phyloP scores from a whole-genome alignment of 2,888 invertebrate genomes.

The Bhutanitis thaidina region DNA sequence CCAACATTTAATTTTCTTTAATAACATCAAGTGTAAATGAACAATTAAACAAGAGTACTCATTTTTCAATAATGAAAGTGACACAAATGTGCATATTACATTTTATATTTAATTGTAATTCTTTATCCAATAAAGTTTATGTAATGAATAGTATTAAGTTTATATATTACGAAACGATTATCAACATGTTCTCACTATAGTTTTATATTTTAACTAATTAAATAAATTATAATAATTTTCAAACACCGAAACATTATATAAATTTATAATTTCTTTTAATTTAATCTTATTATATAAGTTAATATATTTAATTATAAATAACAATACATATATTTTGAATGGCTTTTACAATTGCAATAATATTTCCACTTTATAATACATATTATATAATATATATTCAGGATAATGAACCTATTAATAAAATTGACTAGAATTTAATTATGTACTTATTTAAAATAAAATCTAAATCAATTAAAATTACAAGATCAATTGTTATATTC shows the following conservation, averaged over 20 bases:
- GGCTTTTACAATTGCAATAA: slow-evolving; percentile 2
- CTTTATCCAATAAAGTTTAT: too few species aligned
- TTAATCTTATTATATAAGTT: too few species aligned
- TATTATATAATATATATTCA: too few species aligned
- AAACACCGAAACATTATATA: slow-evolving; percentile 1
- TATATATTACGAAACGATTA: slow-evolving; percentile 32
- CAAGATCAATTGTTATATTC: not conserved
- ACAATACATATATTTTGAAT: slow-evolving; percentile 9
- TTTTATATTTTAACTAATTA: slow-evolving; percentile 27
- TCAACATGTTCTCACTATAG: slow-evolving; percentile 39
- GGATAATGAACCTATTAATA: slow-evolving; percentile 26
- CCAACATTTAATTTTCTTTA: too few species aligned
- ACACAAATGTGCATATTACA: too few species aligned
- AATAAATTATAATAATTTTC: slow-evolving; percentile 5
- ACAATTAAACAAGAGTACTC: too few species aligned
- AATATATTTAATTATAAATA: too few species aligned
- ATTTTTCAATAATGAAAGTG: too few species aligned
- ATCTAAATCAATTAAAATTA: not conserved
- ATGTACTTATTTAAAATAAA: slow-evolving; percentile 45
- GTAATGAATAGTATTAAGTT: too few species aligned
- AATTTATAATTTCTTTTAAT: slow-evolving; percentile 3
- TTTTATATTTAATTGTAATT: too few species aligned
- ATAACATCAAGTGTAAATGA: too few species aligned
- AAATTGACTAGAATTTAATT: slow-evolving; percentile 68
- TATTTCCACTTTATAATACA: slow-evolving; percentile 11